Evolutionary conservation across 2,888 invertebrate genomes (phyloP).

Genomic region (Heteropelma amictum): DNA sequence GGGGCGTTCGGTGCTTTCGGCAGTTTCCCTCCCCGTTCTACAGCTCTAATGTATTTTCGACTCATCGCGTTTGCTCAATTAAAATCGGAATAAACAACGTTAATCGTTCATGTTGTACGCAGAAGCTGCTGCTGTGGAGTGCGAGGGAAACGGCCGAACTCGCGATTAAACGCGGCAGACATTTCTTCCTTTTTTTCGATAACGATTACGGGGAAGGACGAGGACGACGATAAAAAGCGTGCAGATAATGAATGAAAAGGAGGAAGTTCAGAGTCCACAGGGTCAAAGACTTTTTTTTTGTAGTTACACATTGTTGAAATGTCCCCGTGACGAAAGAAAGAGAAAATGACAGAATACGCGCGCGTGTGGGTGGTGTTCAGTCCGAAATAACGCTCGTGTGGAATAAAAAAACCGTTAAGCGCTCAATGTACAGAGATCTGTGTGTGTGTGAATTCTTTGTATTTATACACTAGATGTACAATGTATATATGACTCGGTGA

Average conservation of each 20-base stretch:
- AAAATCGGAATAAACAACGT: too few species aligned
- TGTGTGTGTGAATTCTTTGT: constrained; percentile 56
- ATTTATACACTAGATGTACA: constrained; percentile 26
- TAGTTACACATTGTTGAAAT: constrained; percentile 51
- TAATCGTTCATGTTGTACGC: too few species aligned
- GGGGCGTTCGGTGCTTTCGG: too few species aligned
- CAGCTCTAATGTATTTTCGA: too few species aligned
- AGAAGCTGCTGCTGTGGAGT: too few species aligned
- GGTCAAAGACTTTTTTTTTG: constrained; percentile 52
- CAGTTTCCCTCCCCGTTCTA: too few species aligned
- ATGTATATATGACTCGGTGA: background rate
- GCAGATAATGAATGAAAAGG: constrained; percentile 50
- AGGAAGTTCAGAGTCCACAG: constrained; percentile 64
- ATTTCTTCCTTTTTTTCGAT: background rate
- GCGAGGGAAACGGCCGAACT: too few species aligned
- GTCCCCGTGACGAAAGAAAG: constrained; percentile 1
- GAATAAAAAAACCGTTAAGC: too few species aligned
- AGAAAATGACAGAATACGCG: constrained; percentile 4
- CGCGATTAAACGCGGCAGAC: too few species aligned
- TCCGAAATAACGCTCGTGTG: constrained; percentile 54
- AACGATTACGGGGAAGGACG: constrained; percentile 24
- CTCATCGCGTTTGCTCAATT: too few species aligned
- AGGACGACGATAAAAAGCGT: constrained; percentile 53
- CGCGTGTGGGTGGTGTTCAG: constrained; percentile 19
- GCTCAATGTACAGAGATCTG: constrained; percentile 68